A percentile compares a stretch with the other conserved stretches of the same genome.
phyloP scores from a whole-genome alignment of 2,797 vertebrate species.

The Buceros bicornis region DNA sequence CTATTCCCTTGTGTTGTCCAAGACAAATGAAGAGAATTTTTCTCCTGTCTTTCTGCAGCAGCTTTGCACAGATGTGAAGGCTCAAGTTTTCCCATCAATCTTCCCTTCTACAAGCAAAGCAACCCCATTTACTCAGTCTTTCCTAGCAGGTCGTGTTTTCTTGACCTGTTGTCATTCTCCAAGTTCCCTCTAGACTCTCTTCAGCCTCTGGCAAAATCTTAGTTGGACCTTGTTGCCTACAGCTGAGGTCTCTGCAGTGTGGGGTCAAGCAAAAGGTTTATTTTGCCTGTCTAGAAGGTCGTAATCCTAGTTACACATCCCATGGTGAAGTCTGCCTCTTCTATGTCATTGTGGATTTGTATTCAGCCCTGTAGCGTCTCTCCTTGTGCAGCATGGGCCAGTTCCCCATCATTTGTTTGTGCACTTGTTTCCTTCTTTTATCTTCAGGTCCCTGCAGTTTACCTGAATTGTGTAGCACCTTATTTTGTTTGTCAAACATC shows the following conservation, averaged over 20 bases:
- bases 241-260: not conserved
- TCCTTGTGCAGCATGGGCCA: not conserved
- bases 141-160: not conserved
- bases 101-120: not conserved
- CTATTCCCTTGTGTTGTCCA: not conserved
- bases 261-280: not conserved
- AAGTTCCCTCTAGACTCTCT: not conserved
- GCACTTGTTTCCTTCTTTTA: not conserved
- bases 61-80: not conserved
- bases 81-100: not conserved
- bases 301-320: not conserved
- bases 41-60: not conserved
- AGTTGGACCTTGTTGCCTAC: not conserved
- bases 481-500: not conserved
- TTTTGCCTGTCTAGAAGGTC: not conserved
- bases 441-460: not conserved
- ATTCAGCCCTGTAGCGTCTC: not conserved
- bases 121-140: not conserved
- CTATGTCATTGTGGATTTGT: not conserved
- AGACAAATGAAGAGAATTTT: not conserved
- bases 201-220: not conserved
- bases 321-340: not conserved
- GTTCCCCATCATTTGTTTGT: not conserved
- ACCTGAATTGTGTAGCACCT: not conserved
- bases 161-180: slow-evolving; percentile 7